Evolutionary conservation across 1,140 invertebrate genomes (phyloP).

Genomic region (Zaprionus camerounensis): DNA sequence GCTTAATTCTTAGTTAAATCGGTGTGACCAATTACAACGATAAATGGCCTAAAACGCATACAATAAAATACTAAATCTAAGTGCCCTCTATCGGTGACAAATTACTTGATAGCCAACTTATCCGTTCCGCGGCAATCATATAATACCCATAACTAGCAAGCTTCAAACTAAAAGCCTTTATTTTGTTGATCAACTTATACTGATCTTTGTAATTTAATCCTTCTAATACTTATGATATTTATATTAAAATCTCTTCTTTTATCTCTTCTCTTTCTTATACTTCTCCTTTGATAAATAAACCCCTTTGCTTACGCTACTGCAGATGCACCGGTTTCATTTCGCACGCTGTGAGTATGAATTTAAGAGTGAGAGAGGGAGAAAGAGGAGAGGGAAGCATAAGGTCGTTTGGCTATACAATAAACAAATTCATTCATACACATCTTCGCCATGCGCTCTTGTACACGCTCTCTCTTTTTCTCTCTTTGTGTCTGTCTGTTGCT

Average conservation of each 20-base stretch:
- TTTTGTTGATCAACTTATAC: too few species aligned
- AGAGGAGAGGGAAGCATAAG: conserved; percentile 34
- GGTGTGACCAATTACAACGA: too few species aligned
- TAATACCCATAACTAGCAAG: too few species aligned
- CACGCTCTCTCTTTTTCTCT: not conserved
- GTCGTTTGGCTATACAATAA: conserved; percentile 56
- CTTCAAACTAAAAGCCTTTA: too few species aligned
- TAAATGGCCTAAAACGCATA: too few species aligned
- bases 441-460: conserved; percentile 24
- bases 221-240: too few species aligned
- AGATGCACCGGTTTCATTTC: not conserved
- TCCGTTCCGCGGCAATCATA: too few species aligned
- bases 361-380: not conserved
- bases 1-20: too few species aligned
- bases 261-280: not conserved
- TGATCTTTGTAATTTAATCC: too few species aligned
- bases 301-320: not conserved
- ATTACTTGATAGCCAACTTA: too few species aligned
- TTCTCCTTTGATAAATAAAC: not conserved
- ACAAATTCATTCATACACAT: conserved; percentile 75
- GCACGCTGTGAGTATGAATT: not conserved
- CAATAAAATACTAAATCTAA: too few species aligned
- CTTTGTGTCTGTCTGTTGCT: not conserved
- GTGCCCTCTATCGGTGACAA: too few species aligned
- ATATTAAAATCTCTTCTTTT: not conserved